A percentile compares a stretch with the other conserved stretches of the same genome.
Conservation (phyloP, 2,113 vertebrate genomes). For the Chaenocephalus aceratus region DNA sequence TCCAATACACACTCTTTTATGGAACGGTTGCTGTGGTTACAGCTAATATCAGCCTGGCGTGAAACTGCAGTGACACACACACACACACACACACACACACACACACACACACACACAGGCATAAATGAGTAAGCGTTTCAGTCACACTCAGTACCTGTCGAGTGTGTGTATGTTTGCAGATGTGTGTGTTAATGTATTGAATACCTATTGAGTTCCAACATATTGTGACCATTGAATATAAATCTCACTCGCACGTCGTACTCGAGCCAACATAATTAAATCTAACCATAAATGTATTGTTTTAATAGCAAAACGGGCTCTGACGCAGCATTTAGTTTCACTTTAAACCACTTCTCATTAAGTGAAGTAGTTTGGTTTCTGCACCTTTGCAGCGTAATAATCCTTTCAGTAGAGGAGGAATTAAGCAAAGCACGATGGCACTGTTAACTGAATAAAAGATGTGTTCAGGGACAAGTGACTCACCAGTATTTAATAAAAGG, state of each 20-base stretch:
- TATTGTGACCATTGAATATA: background rate
- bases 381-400: background rate
- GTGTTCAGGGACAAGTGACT: constrained; percentile 3
- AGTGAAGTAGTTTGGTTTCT: background rate
- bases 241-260: background rate
- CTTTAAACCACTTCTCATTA: too few species aligned
- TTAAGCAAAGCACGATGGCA: background rate
- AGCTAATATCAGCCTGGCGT: constrained; percentile 5
- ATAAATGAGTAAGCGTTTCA: constrained; percentile 29
- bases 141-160: background rate
- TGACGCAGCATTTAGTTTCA: background rate
- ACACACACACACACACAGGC: background rate
- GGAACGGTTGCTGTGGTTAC: constrained; percentile 52
- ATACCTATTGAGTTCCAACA: background rate
- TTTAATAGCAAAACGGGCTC: background rate
- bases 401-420: background rate
- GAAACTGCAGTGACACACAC: constrained; percentile 19
- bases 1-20: too few species aligned
- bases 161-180: background rate
- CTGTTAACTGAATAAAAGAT: background rate
- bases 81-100: constrained; percentile 18
- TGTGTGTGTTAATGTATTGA: background rate
- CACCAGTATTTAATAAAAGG: background rate
- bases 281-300: background rate
- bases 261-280: background rate